Percentiles rank a stretch among this genome's conserved stretches.
Evolutionary conservation across 2,888 invertebrate genomes (phyloP).

Genomic region (Synanthedon myopaeformis): DNA sequence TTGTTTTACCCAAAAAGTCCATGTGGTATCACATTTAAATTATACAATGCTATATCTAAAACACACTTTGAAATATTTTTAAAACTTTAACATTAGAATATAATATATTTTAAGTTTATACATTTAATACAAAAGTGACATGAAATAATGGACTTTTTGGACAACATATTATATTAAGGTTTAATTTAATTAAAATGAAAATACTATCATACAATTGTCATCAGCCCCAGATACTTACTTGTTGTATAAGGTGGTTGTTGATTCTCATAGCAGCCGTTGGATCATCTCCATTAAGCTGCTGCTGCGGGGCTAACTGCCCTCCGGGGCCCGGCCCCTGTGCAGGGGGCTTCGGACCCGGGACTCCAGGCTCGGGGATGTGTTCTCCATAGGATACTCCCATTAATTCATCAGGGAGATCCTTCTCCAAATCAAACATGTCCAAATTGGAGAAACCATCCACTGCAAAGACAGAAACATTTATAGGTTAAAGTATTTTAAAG

Average conservation of each 20-base stretch:
- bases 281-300: slow-evolving; percentile 79
- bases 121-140: no score
- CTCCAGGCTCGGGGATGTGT: slow-evolving; percentile 51
- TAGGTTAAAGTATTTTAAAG: no score
- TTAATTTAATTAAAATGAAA: neutral
- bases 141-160: no score
- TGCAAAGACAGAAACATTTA: slow-evolving; percentile 18
- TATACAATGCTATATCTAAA: no score
- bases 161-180: neutral
- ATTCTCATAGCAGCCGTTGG: slow-evolving; percentile 71
- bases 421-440: slow-evolving; percentile 90
- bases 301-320: slow-evolving; percentile 62
- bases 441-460: slow-evolving; percentile 85
- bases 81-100: no score
- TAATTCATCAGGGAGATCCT: slow-evolving; percentile 91
- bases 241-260: slow-evolving; percentile 77
- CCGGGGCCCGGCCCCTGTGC: slow-evolving; percentile 88
- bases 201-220: slow-evolving; percentile 5
- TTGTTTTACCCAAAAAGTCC: no score
- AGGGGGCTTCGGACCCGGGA: slow-evolving; percentile 79
- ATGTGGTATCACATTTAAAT: no score
- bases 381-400: slow-evolving; percentile 85
- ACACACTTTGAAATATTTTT: no score
- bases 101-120: no score
- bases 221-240: slow-evolving; percentile 60